Base-by-base conservation (phyloP, 2,113 vertebrate species). In the Apteryx mantelli region DNA sequence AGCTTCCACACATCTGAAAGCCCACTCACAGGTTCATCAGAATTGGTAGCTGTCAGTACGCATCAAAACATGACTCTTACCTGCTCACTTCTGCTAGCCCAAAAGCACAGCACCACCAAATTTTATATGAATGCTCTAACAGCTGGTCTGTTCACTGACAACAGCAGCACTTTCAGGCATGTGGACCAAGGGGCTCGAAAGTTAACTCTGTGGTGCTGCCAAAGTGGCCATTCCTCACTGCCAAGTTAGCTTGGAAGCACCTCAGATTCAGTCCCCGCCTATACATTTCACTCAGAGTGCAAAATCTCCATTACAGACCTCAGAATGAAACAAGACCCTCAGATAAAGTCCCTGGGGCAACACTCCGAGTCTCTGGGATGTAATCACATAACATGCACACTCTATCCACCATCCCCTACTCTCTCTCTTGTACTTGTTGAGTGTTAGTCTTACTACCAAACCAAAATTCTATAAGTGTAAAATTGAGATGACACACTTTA, bases 311-410 rank as follows among this genome's bases (percentile, higher is more conserved):
- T 32, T 55, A 55, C 6, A 7, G 38, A 74, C 40, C 36, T 22
- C 28, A 42, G 40, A 58, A 55, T 40, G 38, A 58, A 76, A 42
- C 53, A 34, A 58, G 55, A 42, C 19, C 38, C 30, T 56, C 53
- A 56, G 28, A 58, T 42, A 75, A 58, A 40, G 14, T 16, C 38
- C 13, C 26, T 34, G n/a, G 50, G 36, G 70, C 11, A 17, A 14
- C 10, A n/a, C 48, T 48, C 14, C 44, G n/a, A 55, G 26, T 40
- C 52, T 55, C 26, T 55, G 34, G 52, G 42, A 25, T 50, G 52
- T 2, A 50, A 36, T 4, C 15, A 34, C 15, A 85, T 74, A 82
- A 53, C 13, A 48, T 16, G 36, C 30, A n/a, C 1, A 0, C 12
- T 38, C 26, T 53, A 21, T 20, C 38, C 44, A 16, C 61, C 32